Evolutionary conservation across 2,797 vertebrate genomes (phyloP), one percentile per base, ranked within the genome.

Genomic region (Neopelma chrysocephalum): DNA sequence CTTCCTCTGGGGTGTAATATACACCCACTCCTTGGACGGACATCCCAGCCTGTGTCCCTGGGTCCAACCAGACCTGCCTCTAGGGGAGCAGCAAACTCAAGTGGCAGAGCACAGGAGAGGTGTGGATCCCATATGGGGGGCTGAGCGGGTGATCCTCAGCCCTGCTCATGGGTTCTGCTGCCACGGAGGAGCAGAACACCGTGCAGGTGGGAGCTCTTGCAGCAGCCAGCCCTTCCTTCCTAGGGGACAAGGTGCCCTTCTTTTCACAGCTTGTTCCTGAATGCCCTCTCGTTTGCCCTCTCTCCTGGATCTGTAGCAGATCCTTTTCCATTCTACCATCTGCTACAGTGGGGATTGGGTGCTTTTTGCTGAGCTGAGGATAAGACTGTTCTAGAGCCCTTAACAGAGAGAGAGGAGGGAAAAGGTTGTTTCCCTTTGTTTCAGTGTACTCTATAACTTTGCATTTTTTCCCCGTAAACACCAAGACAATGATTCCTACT

Each of bases 41-140:
- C 0, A 0, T n/a, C 36, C 29, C 42, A 65, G 32, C 3, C 48
- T 40, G 15, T 60, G 38, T 31, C 22, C 31, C 32, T 48, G 27
- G 16, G 36, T 22, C 38, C 36, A 15, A 23, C 19, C 53, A 66
- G 40, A 54, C 42, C 47, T 26, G 38, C 32, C 31, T n/a, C 50
- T 32, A 45, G 29, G 0, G 19, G 61, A 36, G 31, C 42, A 66
- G 65, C 42, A 71, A 54, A 66, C 4, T 5, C 27, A 27, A 34
- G 40, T 6, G 26, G 23, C 19, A 32, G 62, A 29, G n/a, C 17
- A 5, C 12, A 11, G 6, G 14, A 18, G 56, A n/a, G 45, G n/a
- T 5, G 12, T 5, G 50, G 26, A 31, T 42, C 3, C 0, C 45
- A 6, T 2, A 13, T 1, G 2, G 9, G 10, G 32, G 50, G 53